phyloP scores from a whole-genome alignment of 2,888 invertebrate genomes.

The Parnassius apollo region DNA sequence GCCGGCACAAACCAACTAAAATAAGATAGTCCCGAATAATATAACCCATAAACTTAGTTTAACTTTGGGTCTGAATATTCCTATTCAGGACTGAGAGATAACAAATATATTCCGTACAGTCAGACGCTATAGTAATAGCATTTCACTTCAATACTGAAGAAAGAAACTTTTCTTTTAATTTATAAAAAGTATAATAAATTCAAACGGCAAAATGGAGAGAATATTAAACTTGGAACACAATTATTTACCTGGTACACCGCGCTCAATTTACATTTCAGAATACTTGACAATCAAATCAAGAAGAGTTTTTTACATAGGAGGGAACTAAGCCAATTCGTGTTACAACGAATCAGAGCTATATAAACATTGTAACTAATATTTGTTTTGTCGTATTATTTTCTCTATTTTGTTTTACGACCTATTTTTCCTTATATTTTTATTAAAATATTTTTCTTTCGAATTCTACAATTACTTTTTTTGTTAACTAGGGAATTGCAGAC shows the following conservation, averaged over 20 bases:
- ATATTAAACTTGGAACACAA: constrained; percentile 26
- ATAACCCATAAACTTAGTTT: constrained; percentile 22
- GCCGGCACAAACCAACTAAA: constrained; percentile 6
- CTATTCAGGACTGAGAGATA: constrained; percentile 26
- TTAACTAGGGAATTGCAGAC: no score
- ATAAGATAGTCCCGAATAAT: constrained; percentile 17
- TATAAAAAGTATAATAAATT: no score
- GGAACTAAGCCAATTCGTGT: no score
- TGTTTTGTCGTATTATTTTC: no score
- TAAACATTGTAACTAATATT: no score
- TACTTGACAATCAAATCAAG: background rate
- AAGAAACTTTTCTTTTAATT: no score
- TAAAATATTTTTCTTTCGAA: no score
- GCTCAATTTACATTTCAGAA: constrained; percentile 15
- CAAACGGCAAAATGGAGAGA: constrained; percentile 15
- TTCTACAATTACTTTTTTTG: no score
- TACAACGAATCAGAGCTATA: no score
- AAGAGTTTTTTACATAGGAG: background rate
- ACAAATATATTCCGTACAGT: constrained; percentile 24
- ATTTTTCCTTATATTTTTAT: no score
- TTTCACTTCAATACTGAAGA: constrained; percentile 9
- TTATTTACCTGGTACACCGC: constrained; percentile 20
- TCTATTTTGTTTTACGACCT: no score
- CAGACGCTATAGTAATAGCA: constrained; percentile 5
- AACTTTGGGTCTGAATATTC: constrained; percentile 14